Evolutionary conservation across 2,888 invertebrate genomes (phyloP), one percentile per base, ranked within the genome.

Genomic region (Clanis bilineata): DNA sequence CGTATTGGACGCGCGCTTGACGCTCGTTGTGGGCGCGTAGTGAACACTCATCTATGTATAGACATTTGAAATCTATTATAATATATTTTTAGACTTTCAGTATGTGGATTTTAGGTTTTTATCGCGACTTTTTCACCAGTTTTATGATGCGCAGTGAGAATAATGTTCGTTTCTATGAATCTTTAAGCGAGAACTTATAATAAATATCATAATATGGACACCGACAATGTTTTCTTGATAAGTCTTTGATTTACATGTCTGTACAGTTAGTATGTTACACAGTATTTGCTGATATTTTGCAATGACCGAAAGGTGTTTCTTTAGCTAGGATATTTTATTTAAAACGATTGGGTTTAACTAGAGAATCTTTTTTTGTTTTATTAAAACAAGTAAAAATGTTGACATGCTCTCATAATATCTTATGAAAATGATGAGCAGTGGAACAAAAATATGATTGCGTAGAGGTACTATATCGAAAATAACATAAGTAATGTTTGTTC

Each of bases 81-180:
- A 89, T 90, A 90, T 91, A 90, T 90, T 90, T 90, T 90, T 89
- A 90, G 90, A 90, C 80, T 88, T 90, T 90, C 90, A 86, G 85
- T 90, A 90, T 85, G 89, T 90, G 88, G 78, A 87, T 81, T 90
- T 90, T 90, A 90, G 83, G 88, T 90, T 90, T 88, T 84, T 86
- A 86, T 84, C 80, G 88, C 89, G 82, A 89, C 79, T 88, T 90
- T 88, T 89, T 90, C 90, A 90, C 86, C 83, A 81, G 81, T 84
- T 85, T 84, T 83, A 86, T 80, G 82, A 83, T 85, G 83, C 73
- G 84, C 86, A 85, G 87, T 86, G 88, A 86, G 76, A 80, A 79
- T 82, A 82, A 84, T 81, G 84, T 87, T 85, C 82, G 85, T 86
- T 85, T 87, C 80, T 80, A 81, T 77, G 85, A 86, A 83, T 84